Evolutionary conservation across 2,113 vertebrate genomes (phyloP).

Genomic region (Edolisoma coerulescens): DNA sequence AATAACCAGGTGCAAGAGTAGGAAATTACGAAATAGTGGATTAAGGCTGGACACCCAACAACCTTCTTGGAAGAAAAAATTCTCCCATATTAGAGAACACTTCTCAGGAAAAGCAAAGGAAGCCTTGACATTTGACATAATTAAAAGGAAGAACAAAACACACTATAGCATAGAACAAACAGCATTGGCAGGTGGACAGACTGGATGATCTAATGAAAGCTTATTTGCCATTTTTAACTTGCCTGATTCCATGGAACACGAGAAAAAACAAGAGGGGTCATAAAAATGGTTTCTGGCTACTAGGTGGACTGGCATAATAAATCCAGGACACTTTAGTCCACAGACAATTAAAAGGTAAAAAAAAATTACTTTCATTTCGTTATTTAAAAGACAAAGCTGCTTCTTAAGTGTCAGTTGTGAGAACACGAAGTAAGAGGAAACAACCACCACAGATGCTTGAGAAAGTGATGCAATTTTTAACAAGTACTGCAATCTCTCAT

Average conservation of each 20-base stretch:
- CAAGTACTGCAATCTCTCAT: background rate
- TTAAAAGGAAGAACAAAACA: conserved; percentile 7
- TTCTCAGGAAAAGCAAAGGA: conserved; percentile 8
- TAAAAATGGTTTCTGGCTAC: background rate
- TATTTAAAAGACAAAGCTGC: background rate
- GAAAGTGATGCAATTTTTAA: background rate
- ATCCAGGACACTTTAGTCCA: background rate
- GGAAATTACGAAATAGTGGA: background rate
- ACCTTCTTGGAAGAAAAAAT: background rate
- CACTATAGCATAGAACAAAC: background rate
- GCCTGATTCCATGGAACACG: background rate
- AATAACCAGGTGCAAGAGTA: background rate
- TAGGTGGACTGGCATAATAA: background rate
- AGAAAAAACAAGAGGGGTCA: background rate
- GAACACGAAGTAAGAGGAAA: background rate
- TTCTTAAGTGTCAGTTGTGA: background rate
- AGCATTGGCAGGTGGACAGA: background rate
- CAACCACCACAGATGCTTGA: background rate
- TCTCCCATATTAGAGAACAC: background rate
- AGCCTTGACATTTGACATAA: background rate
- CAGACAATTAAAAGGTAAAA: background rate
- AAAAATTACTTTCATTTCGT: background rate
- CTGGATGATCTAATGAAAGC: background rate
- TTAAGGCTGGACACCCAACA: background rate
- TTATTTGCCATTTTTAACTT: background rate